Percentiles rank a stretch among this genome's conserved stretches.
Conservation (phyloP, 2,888 invertebrate genomes). For the Gortyna flavago region DNA sequence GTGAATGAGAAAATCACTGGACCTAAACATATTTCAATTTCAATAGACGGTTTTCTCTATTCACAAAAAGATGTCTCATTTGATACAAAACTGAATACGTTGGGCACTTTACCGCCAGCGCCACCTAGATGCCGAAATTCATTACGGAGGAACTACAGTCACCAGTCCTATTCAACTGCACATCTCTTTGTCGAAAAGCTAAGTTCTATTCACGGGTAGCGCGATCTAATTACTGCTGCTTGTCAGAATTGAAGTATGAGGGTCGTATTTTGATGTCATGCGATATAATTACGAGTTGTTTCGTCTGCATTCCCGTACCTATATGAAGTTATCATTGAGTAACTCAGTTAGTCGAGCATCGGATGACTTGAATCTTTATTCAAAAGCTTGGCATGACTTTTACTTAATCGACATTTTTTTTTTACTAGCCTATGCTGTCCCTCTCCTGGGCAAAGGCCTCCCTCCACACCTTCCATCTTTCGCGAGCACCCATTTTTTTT, state of each 20-base stretch:
- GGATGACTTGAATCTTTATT: not conserved
- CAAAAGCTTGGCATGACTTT: not conserved
- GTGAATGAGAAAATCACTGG: not conserved
- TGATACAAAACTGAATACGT: slow-evolving; percentile 21
- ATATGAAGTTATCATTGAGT: not conserved
- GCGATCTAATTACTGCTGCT: slow-evolving; percentile 74
- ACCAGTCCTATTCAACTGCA: slow-evolving; percentile 59
- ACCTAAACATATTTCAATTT: slow-evolving; percentile 3
- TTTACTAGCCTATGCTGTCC: too few relatives aligned
- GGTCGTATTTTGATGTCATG: slow-evolving; percentile 31
- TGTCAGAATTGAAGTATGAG: slow-evolving; percentile 64
- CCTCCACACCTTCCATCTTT: too few relatives aligned
- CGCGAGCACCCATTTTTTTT: too few relatives aligned
- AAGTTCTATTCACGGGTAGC: slow-evolving; percentile 71
- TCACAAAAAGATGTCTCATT: slow-evolving; percentile 7
- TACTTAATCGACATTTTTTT: not conserved
- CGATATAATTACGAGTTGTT: slow-evolving; percentile 29
- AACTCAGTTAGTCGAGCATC: not conserved
- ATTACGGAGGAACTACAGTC: slow-evolving; percentile 44
- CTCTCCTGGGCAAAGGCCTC: too few relatives aligned
- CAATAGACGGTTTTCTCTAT: not conserved
- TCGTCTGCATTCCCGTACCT: not conserved
- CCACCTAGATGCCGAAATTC: slow-evolving; percentile 50
- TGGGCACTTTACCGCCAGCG: slow-evolving; percentile 27
- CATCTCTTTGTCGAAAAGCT: slow-evolving; percentile 62